Evolutionary conservation across 2,797 vertebrate genomes (phyloP), one percentile per base, ranked within the genome.

Genomic region (Crocidura indochinensis): DNA sequence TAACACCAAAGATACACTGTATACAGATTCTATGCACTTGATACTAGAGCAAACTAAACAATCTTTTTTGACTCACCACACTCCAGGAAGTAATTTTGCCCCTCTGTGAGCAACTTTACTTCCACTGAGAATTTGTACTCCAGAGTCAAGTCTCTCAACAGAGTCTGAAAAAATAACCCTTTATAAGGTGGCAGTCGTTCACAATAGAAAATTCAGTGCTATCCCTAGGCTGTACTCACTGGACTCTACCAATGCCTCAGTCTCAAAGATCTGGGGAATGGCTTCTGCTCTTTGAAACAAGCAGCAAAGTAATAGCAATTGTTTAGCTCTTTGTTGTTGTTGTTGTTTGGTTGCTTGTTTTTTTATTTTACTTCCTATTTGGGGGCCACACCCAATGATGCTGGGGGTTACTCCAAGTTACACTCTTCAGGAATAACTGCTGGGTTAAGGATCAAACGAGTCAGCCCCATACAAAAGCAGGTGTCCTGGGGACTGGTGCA

Each of bases 1-100:
- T 78, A 88, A 76, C 29, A 81, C 9, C 38, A 87, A 7, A 84
- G 26, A 84, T 60, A 84, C 7, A 78, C 19, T 26, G 44, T 89
- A 4, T 24, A 64, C 12, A 10, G 49, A 47, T 29, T 11, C 0
- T 24, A 22, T 93, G 31, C 31, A 92, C 78, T 89, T 81, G 15
- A 47, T 10, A 65, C 15, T 60, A 60, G 6, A 60, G 17, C 51
- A 53, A 51, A 31, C 72, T 76, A 86, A 67, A 69, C 20, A 69
- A 2, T 53, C 5, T 38, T 29, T 68, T 56, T 68, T 51, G 49
- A n/a, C 56, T 20, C 87, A n/a, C 47, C 14, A 26, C 17, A 22
- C 31, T 38, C 19, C 44, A 79, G 84, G 62, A 84, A 91, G 17
- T 86, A 56, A 71, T 29, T 79, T 89, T 46, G 20, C n/a, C 27